phyloP scores from a whole-genome alignment of 2,797 vertebrate genomes.

The Silurus lanzhouensis region DNA sequence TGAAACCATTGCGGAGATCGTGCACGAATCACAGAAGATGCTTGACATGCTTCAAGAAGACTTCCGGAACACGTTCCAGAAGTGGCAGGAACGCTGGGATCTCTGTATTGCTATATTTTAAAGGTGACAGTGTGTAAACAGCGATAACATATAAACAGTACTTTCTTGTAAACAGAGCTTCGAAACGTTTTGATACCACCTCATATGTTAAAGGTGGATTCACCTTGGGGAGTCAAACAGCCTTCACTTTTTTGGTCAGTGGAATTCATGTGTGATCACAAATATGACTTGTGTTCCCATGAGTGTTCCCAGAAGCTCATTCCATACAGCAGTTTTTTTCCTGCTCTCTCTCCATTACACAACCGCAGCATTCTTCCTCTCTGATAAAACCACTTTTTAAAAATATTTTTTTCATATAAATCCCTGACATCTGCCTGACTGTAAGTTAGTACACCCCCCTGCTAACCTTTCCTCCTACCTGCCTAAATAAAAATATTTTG shows the following conservation, averaged over 20 bases:
- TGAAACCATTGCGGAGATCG: too few relatives aligned
- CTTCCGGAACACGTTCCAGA: too few relatives aligned
- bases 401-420: conserved; percentile 57
- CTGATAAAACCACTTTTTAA: conserved; percentile 46
- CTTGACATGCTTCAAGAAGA: too few relatives aligned
- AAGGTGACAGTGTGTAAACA: too few relatives aligned
- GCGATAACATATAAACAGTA: too few relatives aligned
- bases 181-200: too few relatives aligned
- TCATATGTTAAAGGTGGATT: not conserved
- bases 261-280: not conserved
- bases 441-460: conserved; percentile 45
- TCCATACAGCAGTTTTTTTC: conserved; percentile 38
- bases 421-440: conserved; percentile 52
- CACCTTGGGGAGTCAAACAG: not conserved
- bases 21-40: too few relatives aligned
- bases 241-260: not conserved
- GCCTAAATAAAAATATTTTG: conserved; percentile 23
- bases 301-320: conserved; percentile 2
- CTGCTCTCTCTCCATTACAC: not conserved
- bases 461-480: conserved; percentile 26
- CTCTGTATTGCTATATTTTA: too few relatives aligned
- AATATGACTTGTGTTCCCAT: not conserved
- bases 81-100: too few relatives aligned
- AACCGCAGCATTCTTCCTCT: conserved; percentile 46
- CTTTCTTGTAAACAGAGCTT: too few relatives aligned